Evolutionary conservation across 2,113 vertebrate genomes (phyloP), one percentile per base, ranked within the genome.

Genomic region (Cyprinus carpio): DNA sequence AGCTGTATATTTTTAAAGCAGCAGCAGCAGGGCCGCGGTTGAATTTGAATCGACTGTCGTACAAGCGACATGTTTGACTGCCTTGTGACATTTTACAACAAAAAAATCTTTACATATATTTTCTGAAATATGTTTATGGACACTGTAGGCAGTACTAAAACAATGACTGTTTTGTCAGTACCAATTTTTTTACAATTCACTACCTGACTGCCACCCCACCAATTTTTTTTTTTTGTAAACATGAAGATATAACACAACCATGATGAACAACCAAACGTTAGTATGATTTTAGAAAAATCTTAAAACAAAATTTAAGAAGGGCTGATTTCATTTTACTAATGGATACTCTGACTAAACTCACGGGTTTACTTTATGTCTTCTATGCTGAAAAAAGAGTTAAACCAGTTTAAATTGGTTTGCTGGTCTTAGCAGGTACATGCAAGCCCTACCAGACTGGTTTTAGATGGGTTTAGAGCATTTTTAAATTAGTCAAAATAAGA

Each of bases 1-100:
- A 9, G 64, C 20, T 67, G 65, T 13, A 40, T 78, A 65, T 16
- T 60, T 65, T 83, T 65, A 85, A 85, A 31, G 78, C n/a, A 87
- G 62, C 31, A 37, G 34, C 34, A 62, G 65, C 27, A 54, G 23
- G 67, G 81, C 29, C 81, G 49, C 25, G 1, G 20, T 16, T 83
- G 18, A 31, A 51, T 51, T 82, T 67, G 40, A 67, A 81, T 46
- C 0, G 7, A 27, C n/a, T 65, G 9, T 20, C 13, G 6, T 15
- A 25, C 23, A 16, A 74, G 76, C 11, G 54, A 60, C 20, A 16
- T 37, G 12, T 60, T 78, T 79, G 23, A 8, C 54, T 25, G 10
- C 12, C 56, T 25, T 40, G 8, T 25, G 20, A 37, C 23, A 25
- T 60, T 58, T 60, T 15, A 40, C 9, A n/a, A 77, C 46, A 27